Conservation (phyloP, 2,797 vertebrate genomes). For the Mycteria americana region DNA sequence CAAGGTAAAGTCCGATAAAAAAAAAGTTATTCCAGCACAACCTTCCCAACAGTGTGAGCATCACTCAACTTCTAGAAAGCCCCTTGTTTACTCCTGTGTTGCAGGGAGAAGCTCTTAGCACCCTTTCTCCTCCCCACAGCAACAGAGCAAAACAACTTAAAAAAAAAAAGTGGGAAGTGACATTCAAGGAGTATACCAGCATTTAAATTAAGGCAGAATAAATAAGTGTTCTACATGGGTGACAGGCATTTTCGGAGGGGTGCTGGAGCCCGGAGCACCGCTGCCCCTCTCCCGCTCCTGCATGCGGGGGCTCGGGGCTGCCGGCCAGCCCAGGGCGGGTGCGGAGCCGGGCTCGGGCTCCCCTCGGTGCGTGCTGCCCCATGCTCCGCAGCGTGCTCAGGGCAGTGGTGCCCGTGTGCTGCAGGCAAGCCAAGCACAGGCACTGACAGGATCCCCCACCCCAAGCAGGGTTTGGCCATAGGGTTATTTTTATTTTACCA, state of each 20-base stretch:
- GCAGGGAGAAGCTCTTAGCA: not conserved
- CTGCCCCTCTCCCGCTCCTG: not conserved
- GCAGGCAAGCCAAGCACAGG: not conserved
- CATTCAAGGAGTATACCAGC: not conserved
- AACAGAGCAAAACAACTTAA: not conserved
- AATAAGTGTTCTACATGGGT: not conserved
- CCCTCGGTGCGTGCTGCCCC: accelerated
- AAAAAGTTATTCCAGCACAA: not conserved
- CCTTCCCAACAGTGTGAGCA: not conserved
- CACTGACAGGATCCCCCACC: not conserved
- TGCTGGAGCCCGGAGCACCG: accelerated
- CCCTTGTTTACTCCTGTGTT: accelerated
- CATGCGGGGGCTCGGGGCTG: accelerated
- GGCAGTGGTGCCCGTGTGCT: too few relatives aligned
- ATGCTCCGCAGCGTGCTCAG: accelerated
- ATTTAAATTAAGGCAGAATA: conserved; percentile 42
- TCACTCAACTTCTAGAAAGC: not conserved
- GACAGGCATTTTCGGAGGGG: accelerated
- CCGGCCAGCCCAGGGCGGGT: accelerated
- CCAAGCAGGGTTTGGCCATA: too few relatives aligned
- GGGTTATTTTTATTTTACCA: not conserved
- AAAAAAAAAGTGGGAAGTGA: not conserved
- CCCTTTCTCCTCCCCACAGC: not conserved
- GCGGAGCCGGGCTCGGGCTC: accelerated
- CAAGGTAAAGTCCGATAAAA: not conserved